Base-by-base conservation (phyloP, 2,797 vertebrate species). In the Esox lucius region DNA sequence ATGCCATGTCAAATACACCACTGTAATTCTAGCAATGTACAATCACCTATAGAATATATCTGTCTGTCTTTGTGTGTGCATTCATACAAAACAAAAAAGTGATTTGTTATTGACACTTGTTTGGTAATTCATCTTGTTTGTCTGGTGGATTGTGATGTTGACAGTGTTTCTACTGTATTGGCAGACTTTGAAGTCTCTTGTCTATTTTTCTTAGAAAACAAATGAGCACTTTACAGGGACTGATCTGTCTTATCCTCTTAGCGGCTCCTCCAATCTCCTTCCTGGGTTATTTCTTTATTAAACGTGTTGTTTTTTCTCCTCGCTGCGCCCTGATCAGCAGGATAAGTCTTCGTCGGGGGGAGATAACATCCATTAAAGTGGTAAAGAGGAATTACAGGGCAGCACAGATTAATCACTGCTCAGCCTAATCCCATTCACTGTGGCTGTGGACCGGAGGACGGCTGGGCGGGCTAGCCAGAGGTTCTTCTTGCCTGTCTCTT, bases 361-460 rank as follows among this genome's bases (percentile, higher is more conserved):
- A 90, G 91, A 94, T 93, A 93, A 92, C 91, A 92, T 92, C 92
- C 91, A 93, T 92, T 93, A 92, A 90, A 91, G 89, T 90, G 91
- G 90, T 93, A 90, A 93, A 89, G 91, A 93, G 91, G 93, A 93
- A 92, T 94, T 92, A 91, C 86, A 87, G 91, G 91, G 89, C 90
- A 89, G 90, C 85, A 76, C 88, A 91, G 91, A 94, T 94, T 91
- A 94, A 93, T 93, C 91, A 92, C 90, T 87, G 84, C 88, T 89
- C 82, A 81, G 83, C 70, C 91, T 92, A 93, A 94, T 92, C 91
- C 82, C 88, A 90, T 92, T 92, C 89, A 82, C 83, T 76, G 85
- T 78, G 90, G 90, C 87, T 78, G 80, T 59, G 56, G 22, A 59
- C 56, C 7, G 56, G 56, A 59, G 56, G 56, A 22, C 56, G 48